Evolutionary conservation across 2,888 invertebrate species (phyloP).

Genomic region (Drosophila fungiperda): DNA sequence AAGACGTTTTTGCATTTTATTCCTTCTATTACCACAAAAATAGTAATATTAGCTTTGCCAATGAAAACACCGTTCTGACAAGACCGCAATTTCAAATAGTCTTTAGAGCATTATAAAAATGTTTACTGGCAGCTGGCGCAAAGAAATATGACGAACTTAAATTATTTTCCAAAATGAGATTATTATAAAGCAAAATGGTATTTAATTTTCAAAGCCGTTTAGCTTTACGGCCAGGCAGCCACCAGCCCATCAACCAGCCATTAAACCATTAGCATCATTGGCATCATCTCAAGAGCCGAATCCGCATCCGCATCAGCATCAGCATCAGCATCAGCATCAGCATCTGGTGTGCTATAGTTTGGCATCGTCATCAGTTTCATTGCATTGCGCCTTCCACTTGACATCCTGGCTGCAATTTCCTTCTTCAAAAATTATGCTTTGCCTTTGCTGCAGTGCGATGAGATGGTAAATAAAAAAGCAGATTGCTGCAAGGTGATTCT

Average conservation of each 20-base stretch:
- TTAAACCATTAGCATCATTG: slow-evolving; percentile 29
- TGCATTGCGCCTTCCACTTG: slow-evolving; percentile 72
- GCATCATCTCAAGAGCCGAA: slow-evolving; percentile 23
- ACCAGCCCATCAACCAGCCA: slow-evolving; percentile 34
- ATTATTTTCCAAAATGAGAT: slow-evolving; percentile 54
- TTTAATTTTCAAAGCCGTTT: slow-evolving; percentile 17
- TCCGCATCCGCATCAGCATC: slow-evolving; percentile 16
- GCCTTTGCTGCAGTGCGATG: slow-evolving; percentile 33
- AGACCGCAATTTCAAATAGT: slow-evolving; percentile 1
- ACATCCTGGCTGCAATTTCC: slow-evolving; percentile 76
- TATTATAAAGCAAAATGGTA: slow-evolving; percentile 34
- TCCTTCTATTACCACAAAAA: not conserved
- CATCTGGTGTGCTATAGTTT: slow-evolving; percentile 32
- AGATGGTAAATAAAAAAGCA: slow-evolving; percentile 59
- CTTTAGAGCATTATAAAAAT: not conserved
- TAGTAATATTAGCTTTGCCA: slow-evolving; percentile 7
- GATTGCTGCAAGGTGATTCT: slow-evolving; percentile 36
- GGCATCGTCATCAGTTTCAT: slow-evolving; percentile 63
- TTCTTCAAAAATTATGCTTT: slow-evolving; percentile 75
- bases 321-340: slow-evolving; percentile 15
- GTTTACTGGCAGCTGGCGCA: slow-evolving; percentile 13
- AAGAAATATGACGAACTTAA: slow-evolving; percentile 37
- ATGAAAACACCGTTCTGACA: not conserved
- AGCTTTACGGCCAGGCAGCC: slow-evolving; percentile 24
- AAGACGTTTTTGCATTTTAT: not conserved